Evolutionary conservation across 2,113 vertebrate genomes (phyloP).

Genomic region (Petrocephalus zakoni): DNA sequence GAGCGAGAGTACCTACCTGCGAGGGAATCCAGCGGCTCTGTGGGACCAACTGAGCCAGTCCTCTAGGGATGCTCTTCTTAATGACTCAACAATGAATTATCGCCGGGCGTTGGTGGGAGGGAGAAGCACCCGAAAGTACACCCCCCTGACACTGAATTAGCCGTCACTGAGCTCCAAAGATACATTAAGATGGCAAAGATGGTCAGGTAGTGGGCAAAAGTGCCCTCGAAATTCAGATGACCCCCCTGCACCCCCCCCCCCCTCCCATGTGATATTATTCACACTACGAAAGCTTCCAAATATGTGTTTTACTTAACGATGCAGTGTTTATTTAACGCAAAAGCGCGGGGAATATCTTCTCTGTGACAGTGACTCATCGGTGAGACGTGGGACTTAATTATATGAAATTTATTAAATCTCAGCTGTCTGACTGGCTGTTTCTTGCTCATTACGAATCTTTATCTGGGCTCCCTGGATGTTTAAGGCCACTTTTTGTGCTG

Average conservation of each 20-base stretch:
- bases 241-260: neutral
- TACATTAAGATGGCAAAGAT: neutral
- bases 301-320: neutral
- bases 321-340: conserved; percentile 2
- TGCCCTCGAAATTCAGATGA: neutral
- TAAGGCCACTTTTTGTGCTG: neutral
- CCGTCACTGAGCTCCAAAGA: neutral
- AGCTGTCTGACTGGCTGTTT: conserved; percentile 2
- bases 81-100: neutral
- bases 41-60: neutral
- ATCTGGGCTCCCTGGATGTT: neutral
- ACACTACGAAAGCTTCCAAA: neutral
- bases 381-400: conserved; percentile 19
- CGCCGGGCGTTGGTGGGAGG: neutral
- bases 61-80: neutral
- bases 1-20: neutral
- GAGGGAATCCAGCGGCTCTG: neutral
- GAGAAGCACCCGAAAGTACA: neutral
- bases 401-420: conserved; percentile 20
- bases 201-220: neutral
- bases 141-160: neutral
- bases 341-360: conserved; percentile 10
- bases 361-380: conserved; percentile 12
- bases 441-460: neutral
- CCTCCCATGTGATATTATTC: neutral